Conservation (phyloP, 2,113 vertebrate species). For the Diadophis punctatus region DNA sequence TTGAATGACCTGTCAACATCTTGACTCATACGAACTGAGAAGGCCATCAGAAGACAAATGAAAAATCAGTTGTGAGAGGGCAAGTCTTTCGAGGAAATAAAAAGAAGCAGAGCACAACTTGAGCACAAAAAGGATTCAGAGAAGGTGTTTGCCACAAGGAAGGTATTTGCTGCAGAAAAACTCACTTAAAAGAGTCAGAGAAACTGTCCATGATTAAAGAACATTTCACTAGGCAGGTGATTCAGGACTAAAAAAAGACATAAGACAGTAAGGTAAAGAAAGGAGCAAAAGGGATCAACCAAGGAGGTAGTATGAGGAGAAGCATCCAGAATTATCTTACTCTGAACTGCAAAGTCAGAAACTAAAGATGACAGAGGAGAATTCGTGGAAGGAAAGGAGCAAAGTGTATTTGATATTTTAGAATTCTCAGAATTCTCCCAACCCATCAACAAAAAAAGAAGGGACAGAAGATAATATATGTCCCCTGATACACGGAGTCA, state of each 20-base stretch:
- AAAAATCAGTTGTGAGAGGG: not conserved
- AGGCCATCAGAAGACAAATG: not conserved
- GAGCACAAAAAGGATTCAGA: not conserved
- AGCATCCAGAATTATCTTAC: not conserved
- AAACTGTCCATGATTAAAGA: not conserved
- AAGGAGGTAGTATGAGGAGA: not conserved
- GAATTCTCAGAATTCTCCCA: not conserved
- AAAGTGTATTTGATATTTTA: not conserved
- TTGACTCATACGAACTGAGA: not conserved
- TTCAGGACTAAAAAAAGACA: not conserved
- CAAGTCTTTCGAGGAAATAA: not conserved
- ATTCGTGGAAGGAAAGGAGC: not conserved
- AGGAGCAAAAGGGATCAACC: not conserved
- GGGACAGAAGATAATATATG: not conserved
- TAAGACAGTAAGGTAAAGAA: not conserved
- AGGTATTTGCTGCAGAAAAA: not conserved
- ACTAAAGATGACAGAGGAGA: not conserved
- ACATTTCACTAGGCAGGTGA: not conserved
- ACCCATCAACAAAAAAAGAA: not conserved
- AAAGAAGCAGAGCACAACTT: not conserved
- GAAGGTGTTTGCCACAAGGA: not conserved
- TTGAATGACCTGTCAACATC: not conserved
- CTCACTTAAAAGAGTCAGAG: not conserved
- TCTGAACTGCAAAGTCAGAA: not conserved
- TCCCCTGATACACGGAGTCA: not conserved